Evolutionary conservation across 2,888 invertebrate genomes (phyloP).

Genomic region (Hartigia nigra): DNA sequence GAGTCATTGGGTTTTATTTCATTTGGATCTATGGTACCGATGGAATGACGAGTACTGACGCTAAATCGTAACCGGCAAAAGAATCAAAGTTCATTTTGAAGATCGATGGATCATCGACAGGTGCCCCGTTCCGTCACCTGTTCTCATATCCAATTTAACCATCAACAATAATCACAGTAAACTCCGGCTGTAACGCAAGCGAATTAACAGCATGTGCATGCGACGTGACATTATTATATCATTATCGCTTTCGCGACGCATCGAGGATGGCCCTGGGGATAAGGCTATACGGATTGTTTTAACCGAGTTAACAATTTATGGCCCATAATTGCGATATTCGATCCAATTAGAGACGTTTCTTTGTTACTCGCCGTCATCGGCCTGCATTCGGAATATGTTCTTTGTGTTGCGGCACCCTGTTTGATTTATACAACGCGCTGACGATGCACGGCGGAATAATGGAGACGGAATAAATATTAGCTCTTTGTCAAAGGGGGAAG

Average conservation of each 20-base stretch:
- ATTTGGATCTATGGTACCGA: background rate
- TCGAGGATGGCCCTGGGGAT: background rate
- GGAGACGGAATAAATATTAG: conserved; percentile 39
- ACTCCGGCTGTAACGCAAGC: background rate
- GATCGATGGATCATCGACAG: background rate
- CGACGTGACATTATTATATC: background rate
- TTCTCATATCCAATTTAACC: background rate
- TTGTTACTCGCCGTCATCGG: conserved; percentile 23
- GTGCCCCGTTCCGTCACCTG: background rate
- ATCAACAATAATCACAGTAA: background rate
- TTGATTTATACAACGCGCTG: conserved; percentile 35
- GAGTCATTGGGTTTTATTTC: background rate
- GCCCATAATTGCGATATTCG: conserved; percentile 25
- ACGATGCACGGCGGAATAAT: conserved; percentile 36
- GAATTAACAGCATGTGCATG: background rate
- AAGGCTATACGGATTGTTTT: background rate
- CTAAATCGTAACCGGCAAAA: background rate
- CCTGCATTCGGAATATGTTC: conserved; percentile 16
- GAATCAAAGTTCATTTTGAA: background rate
- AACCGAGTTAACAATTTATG: conserved; percentile 14
- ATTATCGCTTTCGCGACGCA: background rate
- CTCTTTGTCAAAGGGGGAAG: conserved; percentile 21
- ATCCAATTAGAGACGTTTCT: conserved; percentile 27
- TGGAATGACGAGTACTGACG: background rate
- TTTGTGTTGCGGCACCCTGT: conserved; percentile 14